These are phyloP conservation scores for Mantis religiosa DNA, from an alignment of 2,888 invertebrate species.

Conservation along the genomic window DNA sequence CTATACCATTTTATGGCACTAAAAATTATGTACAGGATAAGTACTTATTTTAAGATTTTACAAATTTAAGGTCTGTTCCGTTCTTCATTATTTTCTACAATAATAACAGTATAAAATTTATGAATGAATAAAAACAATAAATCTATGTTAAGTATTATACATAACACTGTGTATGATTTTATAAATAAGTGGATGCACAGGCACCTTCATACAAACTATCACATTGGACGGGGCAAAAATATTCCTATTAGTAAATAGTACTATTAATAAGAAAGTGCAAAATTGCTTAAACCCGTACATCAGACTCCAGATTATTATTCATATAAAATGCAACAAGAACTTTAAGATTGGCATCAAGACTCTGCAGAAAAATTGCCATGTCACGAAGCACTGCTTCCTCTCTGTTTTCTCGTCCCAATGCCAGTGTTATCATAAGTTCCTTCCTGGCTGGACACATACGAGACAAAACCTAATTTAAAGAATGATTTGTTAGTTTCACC, in stretches of 20 bases:
- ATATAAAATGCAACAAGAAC: slow-evolving; percentile 58
- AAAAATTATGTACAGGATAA: neutral
- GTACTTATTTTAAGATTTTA: neutral
- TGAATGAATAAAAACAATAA: neutral
- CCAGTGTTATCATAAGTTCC: slow-evolving; percentile 52
- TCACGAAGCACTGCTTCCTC: slow-evolving; percentile 43
- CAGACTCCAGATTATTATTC: slow-evolving; percentile 52
- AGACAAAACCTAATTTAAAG: slow-evolving; percentile 55
- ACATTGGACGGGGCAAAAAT: neutral
- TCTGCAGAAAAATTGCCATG: slow-evolving; percentile 49
- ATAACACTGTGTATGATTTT: neutral
- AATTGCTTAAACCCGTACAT: slow-evolving; percentile 40
- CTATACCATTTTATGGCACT: neutral
- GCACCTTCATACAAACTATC: neutral
- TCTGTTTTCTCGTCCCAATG: slow-evolving; percentile 42
- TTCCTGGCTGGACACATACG: slow-evolving; percentile 60
- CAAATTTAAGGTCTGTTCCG: neutral
- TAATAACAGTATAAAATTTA: neutral
- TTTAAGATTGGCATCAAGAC: slow-evolving; percentile 55
- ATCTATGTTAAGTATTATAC: neutral
- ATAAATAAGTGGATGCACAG: neutral
- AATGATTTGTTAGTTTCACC: neutral
- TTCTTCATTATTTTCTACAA: neutral
- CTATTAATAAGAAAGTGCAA: neutral
- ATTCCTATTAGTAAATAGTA: neutral